Conservation (phyloP, 2,113 vertebrate species). For the Brachypteracias leptosomus region DNA sequence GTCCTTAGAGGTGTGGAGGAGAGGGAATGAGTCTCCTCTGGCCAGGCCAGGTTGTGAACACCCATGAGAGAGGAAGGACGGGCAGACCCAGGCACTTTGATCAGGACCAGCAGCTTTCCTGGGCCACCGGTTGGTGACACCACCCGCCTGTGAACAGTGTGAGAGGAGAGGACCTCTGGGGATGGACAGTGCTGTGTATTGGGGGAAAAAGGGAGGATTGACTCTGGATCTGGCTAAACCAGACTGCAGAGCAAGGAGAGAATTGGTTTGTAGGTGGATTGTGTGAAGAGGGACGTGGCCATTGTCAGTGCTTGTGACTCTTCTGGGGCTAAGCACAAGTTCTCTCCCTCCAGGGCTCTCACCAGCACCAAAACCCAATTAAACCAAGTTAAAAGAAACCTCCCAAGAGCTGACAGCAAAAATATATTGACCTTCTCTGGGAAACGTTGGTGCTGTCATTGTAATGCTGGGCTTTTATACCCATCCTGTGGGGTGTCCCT, state of each 20-base stretch:
- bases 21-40: not conserved
- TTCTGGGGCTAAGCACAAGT: not conserved
- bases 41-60: fast-evolving
- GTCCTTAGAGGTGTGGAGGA: not conserved
- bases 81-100: not conserved
- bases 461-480: not conserved
- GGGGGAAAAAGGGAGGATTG: not conserved
- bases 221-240: not conserved
- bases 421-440: not conserved
- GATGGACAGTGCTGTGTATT: too few species aligned
- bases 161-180: not conserved
- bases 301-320: not conserved
- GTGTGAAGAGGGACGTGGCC: not conserved
- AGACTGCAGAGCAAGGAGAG: not conserved
- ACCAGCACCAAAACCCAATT: not conserved
- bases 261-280: fast-evolving
- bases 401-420: not conserved
- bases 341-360: not conserved
- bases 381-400: not conserved
- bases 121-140: not conserved
- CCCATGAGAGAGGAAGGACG: not conserved
- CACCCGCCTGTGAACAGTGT: not conserved
- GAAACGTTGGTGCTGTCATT: not conserved
- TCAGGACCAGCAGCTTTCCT: not conserved
- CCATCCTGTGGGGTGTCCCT: not conserved